Percentiles rank a stretch among this genome's conserved stretches.
phyloP scores from a whole-genome alignment of 2,797 vertebrate species.

The Tachyglossus aculeatus region DNA sequence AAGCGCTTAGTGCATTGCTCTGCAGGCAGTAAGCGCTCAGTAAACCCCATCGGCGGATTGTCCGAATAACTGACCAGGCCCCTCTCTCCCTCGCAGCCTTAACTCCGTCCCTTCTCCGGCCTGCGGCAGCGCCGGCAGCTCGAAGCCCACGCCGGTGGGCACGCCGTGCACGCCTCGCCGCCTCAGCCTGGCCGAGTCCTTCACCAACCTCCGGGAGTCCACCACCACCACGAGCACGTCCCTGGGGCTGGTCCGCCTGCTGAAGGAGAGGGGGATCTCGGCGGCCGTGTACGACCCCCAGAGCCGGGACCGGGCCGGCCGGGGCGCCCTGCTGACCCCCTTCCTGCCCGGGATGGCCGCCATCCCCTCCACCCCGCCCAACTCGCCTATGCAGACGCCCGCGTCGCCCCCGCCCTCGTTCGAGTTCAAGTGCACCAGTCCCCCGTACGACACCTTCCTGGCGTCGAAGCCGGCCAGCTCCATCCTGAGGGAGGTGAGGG shows the following conservation, averaged over 20 bases:
- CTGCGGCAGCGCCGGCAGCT: slow-evolving; percentile 79
- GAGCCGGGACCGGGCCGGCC: slow-evolving; percentile 88
- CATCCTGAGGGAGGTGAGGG: slow-evolving; percentile 92
- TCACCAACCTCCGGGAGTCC: slow-evolving; percentile 92
- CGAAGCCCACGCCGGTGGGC: slow-evolving; percentile 86
- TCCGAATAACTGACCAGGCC: neutral
- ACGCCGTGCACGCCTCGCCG: slow-evolving; percentile 93
- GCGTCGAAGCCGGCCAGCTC: slow-evolving; percentile 96
- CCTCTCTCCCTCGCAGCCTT: slow-evolving; percentile 77
- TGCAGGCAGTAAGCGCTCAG: no score
- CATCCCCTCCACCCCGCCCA: slow-evolving; percentile 88
- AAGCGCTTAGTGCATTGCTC: no score
- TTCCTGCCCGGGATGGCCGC: slow-evolving; percentile 77
- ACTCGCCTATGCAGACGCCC: slow-evolving; percentile 85
- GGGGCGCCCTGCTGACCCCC: slow-evolving; percentile 71
- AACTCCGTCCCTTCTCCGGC: slow-evolving; percentile 80
- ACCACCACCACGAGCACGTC: slow-evolving; percentile 97
- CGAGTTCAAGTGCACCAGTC: slow-evolving; percentile 87
- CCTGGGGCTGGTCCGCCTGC: slow-evolving; percentile 89
- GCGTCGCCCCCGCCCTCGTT: slow-evolving; percentile 76
- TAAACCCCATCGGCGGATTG: accelerated
- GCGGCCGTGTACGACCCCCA: slow-evolving; percentile 90
- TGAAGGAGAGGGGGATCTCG: slow-evolving; percentile 92
- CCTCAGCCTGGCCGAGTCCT: slow-evolving; percentile 92
- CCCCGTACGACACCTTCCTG: slow-evolving; percentile 90